Conservation (phyloP, 2,113 vertebrate species). For the Scomber colias region DNA sequence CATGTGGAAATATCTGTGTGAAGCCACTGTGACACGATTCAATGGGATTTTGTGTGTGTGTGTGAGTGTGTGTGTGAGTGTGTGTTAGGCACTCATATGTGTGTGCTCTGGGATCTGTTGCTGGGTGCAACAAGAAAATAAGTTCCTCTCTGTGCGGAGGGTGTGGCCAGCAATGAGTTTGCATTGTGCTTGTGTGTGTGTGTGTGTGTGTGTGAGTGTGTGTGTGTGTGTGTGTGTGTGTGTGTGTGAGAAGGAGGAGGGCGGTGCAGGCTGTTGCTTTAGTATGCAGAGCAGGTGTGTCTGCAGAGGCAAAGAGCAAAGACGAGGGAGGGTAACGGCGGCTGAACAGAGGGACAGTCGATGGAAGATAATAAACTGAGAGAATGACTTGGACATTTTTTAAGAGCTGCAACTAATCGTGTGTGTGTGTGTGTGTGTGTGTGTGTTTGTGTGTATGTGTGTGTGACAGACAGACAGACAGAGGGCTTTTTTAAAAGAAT, state of each 20-base stretch:
- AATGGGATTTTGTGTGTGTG: conserved; percentile 8
- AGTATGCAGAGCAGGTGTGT: conserved; percentile 90
- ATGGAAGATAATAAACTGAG: conserved; percentile 33
- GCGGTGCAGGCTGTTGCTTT: conserved; percentile 81
- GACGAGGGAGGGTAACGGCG: conserved; percentile 48
- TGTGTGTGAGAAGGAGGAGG: conserved; percentile 30
- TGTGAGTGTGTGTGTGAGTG: neutral
- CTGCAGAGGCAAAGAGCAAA: conserved; percentile 81
- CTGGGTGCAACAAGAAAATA: conserved; percentile 42
- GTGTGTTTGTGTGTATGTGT: too few species aligned
- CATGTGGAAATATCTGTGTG: conserved; percentile 45
- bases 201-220: conserved; percentile 21
- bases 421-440: neutral
- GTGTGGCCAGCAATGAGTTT: conserved; percentile 56
- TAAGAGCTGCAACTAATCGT: neutral
- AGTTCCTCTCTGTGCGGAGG: conserved; percentile 59
- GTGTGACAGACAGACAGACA: too few species aligned
- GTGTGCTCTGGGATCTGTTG: conserved; percentile 31
- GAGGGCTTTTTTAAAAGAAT: neutral
- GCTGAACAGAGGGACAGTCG: conserved; percentile 6
- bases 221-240: conserved; percentile 21
- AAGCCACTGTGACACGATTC: conserved; percentile 45
- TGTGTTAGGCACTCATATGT: neutral
- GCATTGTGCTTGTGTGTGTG: conserved; percentile 18
- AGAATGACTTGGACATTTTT: neutral